phyloP scores from a whole-genome alignment of 1,140 invertebrate species.

The Bicyclus anynana region DNA sequence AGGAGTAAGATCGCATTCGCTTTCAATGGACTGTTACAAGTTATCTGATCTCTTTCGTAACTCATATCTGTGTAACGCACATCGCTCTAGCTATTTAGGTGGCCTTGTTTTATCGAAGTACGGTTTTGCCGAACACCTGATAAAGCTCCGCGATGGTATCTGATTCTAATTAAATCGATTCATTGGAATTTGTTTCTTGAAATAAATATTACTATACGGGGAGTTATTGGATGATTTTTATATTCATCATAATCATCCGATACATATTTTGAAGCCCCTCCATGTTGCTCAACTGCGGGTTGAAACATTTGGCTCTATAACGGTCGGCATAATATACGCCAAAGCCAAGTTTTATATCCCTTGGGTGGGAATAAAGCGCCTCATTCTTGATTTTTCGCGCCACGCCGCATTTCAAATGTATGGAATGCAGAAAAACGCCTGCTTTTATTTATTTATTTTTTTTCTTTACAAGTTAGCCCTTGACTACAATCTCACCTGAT shows the following conservation, averaged over 20 bases:
- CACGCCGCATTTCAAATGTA: too few relatives aligned
- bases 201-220: slow-evolving; percentile 11
- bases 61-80: slow-evolving; percentile 40
- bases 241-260: background rate
- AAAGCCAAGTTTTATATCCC: too few relatives aligned
- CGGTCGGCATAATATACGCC: too few relatives aligned
- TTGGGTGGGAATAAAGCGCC: too few relatives aligned
- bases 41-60: slow-evolving; percentile 67
- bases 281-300: too few relatives aligned
- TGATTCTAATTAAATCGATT: slow-evolving; percentile 25
- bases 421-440: too few relatives aligned
- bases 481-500: too few relatives aligned
- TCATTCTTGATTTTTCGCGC: too few relatives aligned
- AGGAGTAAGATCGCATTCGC: slow-evolving; percentile 44
- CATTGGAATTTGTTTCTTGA: slow-evolving; percentile 18
- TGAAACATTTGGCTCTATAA: too few relatives aligned
- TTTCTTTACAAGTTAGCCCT: too few relatives aligned
- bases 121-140: slow-evolving; percentile 39
- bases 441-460: too few relatives aligned
- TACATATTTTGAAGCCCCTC: too few relatives aligned
- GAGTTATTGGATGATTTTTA: background rate
- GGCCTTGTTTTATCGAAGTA: slow-evolving; percentile 44
- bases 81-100: slow-evolving; percentile 40
- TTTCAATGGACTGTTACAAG: slow-evolving; percentile 45
- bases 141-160: slow-evolving; percentile 26